A percentile compares a stretch with the other conserved stretches of the same genome.
Conservation (phyloP, 2,888 invertebrate genomes). For the Torymus tubicola region DNA sequence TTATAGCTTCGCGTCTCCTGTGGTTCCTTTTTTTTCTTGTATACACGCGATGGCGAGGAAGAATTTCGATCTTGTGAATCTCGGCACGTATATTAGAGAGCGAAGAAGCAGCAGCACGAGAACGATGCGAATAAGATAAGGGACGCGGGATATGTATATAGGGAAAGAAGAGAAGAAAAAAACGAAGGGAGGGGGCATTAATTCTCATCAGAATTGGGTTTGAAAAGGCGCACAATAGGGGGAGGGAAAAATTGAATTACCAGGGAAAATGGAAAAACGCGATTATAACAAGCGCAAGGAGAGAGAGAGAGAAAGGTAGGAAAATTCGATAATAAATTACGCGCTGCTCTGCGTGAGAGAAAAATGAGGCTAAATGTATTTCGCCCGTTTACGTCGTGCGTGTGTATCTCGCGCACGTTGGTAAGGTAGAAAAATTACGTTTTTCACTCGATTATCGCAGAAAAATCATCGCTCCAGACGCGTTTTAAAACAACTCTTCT, state of each 20-base stretch:
- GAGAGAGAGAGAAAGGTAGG: not conserved
- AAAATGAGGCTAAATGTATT: too few species aligned
- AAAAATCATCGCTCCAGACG: too few species aligned
- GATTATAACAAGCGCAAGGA: not conserved
- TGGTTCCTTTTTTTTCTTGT: not conserved
- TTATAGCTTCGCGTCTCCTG: not conserved
- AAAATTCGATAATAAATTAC: conserved; percentile 31
- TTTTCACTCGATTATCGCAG: too few species aligned
- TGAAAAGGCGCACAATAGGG: conserved; percentile 7
- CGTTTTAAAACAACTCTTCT: too few species aligned
- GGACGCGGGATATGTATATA: too few species aligned
- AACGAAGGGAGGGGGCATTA: conserved; percentile 1
- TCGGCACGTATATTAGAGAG: not conserved
- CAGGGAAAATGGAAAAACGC: conserved; percentile 30
- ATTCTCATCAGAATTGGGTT: conserved; percentile 27
- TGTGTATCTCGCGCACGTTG: too few species aligned
- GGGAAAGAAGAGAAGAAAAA: not conserved
- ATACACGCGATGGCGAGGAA: not conserved
- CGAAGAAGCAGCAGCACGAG: not conserved
- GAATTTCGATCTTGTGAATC: not conserved
- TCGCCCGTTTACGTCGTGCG: too few species aligned
- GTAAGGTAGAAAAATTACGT: too few species aligned
- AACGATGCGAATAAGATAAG: not conserved
- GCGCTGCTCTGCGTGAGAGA: not conserved
- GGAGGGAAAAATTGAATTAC: conserved; percentile 18